Percentiles rank a stretch among this genome's conserved stretches.
Conservation (phyloP, 2,113 vertebrate genomes). For the Bubo bubo region DNA sequence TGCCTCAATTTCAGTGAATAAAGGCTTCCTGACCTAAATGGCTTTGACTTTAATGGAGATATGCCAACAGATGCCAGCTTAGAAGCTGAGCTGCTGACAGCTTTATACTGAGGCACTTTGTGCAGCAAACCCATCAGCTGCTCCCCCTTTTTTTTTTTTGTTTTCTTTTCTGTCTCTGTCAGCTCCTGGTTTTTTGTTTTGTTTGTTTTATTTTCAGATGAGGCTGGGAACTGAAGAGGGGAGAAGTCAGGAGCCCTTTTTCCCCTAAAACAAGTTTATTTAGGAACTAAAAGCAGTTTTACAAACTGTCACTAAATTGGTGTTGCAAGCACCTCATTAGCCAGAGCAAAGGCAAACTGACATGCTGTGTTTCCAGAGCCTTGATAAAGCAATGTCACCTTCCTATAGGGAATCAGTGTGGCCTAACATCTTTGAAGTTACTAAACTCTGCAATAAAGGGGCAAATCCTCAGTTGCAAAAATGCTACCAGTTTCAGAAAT, state of each 20-base stretch:
- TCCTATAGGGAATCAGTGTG: not conserved
- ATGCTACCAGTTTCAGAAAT: not conserved
- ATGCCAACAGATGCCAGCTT: constrained; percentile 11
- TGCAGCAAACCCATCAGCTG: not conserved
- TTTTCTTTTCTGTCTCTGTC: not conserved
- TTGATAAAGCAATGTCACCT: not conserved
- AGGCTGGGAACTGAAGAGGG: constrained; percentile 18
- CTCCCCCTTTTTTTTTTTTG: not conserved
- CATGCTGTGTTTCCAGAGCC: rapidly evolving
- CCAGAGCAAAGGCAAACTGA: not conserved
- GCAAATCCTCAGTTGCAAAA: not conserved
- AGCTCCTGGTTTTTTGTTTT: not conserved
- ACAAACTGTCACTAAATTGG: not conserved
- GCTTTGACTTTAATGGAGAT: constrained; percentile 33
- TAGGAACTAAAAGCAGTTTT: not conserved
- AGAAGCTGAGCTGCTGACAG: constrained; percentile 1
- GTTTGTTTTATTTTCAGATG: constrained; percentile 18
- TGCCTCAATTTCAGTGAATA: not conserved
- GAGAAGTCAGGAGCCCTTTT: not conserved
- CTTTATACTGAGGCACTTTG: not conserved
- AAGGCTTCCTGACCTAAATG: constrained; percentile 1
- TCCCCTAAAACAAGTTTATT: not conserved
- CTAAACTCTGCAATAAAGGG: not conserved
- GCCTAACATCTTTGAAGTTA: not conserved
- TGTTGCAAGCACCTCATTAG: not conserved